phyloP scores from a whole-genome alignment of 1,140 invertebrate species.

The Cotesia glomerata region DNA sequence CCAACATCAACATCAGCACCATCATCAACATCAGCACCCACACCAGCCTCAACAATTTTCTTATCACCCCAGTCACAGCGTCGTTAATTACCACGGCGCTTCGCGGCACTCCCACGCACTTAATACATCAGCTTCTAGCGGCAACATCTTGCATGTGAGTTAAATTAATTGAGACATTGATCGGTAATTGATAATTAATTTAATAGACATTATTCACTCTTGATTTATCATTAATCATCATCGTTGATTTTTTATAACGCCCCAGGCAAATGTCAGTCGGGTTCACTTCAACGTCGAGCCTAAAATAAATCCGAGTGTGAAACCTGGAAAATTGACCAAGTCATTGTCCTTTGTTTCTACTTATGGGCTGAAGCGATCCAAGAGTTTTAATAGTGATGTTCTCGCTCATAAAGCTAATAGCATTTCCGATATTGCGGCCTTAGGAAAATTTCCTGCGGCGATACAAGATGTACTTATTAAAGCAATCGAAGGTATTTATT shows the following conservation, averaged over 20 bases:
- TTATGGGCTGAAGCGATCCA: conserved; percentile 77
- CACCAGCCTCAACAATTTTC: conserved; percentile 46
- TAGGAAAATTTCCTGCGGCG: conserved; percentile 75
- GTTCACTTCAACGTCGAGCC: conserved; percentile 62
- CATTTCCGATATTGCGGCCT: conserved; percentile 72
- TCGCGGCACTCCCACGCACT: conserved; percentile 53
- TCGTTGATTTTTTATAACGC: neutral
- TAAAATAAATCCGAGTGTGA: conserved; percentile 45
- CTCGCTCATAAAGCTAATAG: conserved; percentile 64
- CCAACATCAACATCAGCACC: conserved; percentile 37
- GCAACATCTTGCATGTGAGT: conserved; percentile 72
- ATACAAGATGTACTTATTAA: conserved; percentile 75
- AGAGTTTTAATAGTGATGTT: conserved; percentile 77
- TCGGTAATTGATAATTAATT: conserved; percentile 1
- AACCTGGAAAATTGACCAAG: conserved; percentile 58
- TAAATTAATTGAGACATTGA: conserved; percentile 33
- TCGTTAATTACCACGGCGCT: conserved; percentile 16
- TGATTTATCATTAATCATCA: neutral
- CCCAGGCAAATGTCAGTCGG: conserved; percentile 47
- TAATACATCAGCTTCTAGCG: conserved; percentile 70
- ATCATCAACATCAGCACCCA: conserved; percentile 41
- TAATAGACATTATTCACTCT: neutral
- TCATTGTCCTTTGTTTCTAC: conserved; percentile 59
- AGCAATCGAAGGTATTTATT: conserved; percentile 69
- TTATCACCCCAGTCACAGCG: conserved; percentile 53